These are phyloP conservation scores for Eurois occulta DNA, from an alignment of 2,888 invertebrate species.

Conservation along the genomic window DNA sequence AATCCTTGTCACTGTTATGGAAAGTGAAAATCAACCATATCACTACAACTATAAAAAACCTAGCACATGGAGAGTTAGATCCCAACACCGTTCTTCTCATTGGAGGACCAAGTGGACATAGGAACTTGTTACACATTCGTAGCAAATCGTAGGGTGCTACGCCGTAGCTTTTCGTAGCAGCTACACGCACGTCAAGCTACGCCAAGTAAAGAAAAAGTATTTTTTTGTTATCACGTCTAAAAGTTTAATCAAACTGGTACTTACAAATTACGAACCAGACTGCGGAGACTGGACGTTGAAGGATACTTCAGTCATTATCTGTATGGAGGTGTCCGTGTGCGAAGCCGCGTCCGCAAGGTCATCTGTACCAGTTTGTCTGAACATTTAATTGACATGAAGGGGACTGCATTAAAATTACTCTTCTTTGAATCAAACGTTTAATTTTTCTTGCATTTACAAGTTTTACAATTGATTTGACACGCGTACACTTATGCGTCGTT, in stretches of 20 bases:
- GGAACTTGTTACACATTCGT: neutral
- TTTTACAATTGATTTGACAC: no score
- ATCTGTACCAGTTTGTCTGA: neutral
- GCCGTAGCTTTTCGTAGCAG: conserved; percentile 18
- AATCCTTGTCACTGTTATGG: no score
- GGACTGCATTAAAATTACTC: no score
- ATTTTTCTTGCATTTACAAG: no score
- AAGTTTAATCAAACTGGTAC: neutral
- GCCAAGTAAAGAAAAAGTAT: neutral
- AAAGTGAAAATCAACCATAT: neutral
- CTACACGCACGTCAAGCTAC: neutral
- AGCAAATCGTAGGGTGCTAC: conserved; percentile 22
- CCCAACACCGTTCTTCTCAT: no score
- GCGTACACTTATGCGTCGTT: no score
- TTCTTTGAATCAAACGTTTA: no score
- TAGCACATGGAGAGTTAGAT: no score
- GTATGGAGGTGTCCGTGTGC: neutral
- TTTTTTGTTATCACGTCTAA: neutral
- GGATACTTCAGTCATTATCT: neutral
- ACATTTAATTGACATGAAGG: neutral
- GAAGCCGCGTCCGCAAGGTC: neutral
- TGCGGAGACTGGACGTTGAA: neutral
- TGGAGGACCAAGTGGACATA: no score
- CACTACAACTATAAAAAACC: neutral
- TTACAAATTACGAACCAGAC: neutral